Evolutionary conservation across 1,140 invertebrate genomes (phyloP), one percentile per base, ranked within the genome.

Genomic region (Antheraea pernyi): DNA sequence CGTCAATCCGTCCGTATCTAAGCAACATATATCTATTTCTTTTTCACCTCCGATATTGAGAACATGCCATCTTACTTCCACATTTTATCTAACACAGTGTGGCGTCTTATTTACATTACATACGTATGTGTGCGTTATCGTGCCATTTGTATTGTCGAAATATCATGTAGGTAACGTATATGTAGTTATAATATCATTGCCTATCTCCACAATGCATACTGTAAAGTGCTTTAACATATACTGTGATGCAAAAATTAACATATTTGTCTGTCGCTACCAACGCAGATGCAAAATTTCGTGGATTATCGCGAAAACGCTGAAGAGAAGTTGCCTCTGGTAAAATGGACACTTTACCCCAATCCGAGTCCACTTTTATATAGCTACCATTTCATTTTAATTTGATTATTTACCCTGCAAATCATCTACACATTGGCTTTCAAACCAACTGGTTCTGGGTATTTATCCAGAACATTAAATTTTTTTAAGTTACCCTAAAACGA

Each of bases 251-350:
- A 59, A 81, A 19, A 85, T 80, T 91, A 89, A 91, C 81, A 73
- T 81, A 76, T 92, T 91, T 91, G 84, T 91, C 88, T 91, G 82
- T 88, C 88, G 85, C 86, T 86, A 84, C 84, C 76, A 36, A 80
- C 81, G 86, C 92, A 96, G 96, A 95, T 95, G 94, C 95, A 96
- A 94, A 94, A 95, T 93, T 94, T 96, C 94, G 96, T 96, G 95
- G 96, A 97, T 94, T 97, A 96, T 95, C 96, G 96, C 94, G 95
- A 97, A 94, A 95, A 95, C 89, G 94, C 95, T 87, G 96, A 97
- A 94, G 96, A 97, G 94, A 97, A 97, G 93, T 95, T 96, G 91
- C 96, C 96, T 95, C 95, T 97, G 96, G 96, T 97, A 97, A 95
- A 92, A 83, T 76, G 84, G 80, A 82, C 81, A 82, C 72, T 75